These are phyloP conservation scores for Ditula angustiorana DNA, from an alignment of 2,888 invertebrate genomes.

Conservation along the genomic window DNA sequence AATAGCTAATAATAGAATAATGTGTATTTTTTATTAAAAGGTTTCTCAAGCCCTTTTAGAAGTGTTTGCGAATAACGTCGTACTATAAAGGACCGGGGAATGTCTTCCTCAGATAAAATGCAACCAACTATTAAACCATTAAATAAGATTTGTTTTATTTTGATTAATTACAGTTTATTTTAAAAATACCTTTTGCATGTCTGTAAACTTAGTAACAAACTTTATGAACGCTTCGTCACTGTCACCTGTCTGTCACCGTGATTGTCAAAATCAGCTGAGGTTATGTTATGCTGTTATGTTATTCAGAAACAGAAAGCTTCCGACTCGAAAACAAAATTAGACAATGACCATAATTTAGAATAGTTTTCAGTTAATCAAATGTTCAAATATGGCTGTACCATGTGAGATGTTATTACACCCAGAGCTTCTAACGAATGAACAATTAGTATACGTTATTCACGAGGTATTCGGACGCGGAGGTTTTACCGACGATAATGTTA, in stretches of 20 bases:
- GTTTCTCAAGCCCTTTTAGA: no score
- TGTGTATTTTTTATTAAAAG: no score
- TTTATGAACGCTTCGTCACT: background rate
- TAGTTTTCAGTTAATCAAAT: slow-evolving; percentile 17
- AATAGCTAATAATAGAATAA: no score
- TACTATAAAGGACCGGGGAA: no score
- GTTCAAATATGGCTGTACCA: slow-evolving; percentile 63
- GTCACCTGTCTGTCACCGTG: background rate
- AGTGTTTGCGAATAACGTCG: no score
- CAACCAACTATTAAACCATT: no score
- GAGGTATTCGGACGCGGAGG: slow-evolving; percentile 58
- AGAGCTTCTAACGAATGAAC: slow-evolving; percentile 73
- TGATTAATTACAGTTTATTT: background rate
- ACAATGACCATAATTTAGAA: slow-evolving; percentile 11
- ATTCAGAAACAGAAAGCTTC: background rate
- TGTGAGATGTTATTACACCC: slow-evolving; percentile 78
- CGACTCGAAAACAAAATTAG: slow-evolving; percentile 20
- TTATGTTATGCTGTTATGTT: slow-evolving; percentile 8
- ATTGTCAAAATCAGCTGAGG: slow-evolving; percentile 19
- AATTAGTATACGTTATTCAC: slow-evolving; percentile 68
- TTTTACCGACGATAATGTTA: slow-evolving; percentile 1
- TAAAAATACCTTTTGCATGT: background rate
- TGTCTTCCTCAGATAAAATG: no score
- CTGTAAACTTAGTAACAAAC: background rate
- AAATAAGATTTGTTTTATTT: background rate